phyloP scores from a whole-genome alignment of 2,113 vertebrate species.

The human region DNA sequence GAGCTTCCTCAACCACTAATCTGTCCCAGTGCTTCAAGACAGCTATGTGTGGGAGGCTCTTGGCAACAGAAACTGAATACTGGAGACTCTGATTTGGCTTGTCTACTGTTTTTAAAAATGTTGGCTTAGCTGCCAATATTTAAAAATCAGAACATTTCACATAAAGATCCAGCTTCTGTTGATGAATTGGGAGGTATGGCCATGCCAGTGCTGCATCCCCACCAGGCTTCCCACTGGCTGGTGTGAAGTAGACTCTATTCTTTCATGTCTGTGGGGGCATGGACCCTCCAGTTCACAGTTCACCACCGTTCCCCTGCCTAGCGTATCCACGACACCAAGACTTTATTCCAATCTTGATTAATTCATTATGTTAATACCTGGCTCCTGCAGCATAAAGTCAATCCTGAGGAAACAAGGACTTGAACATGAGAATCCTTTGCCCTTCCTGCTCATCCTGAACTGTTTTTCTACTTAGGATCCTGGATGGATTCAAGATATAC shows the following conservation, averaged over 20 bases:
- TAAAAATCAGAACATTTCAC: background rate
- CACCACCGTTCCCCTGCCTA: background rate
- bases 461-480: background rate
- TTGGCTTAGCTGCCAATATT: slow-evolving; percentile 2
- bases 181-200: background rate
- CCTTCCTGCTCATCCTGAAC: background rate
- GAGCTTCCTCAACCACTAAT: background rate
- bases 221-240: background rate
- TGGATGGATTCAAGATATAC: background rate
- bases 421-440: background rate
- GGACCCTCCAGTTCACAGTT: background rate
- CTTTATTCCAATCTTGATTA: background rate
- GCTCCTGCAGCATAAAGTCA: background rate
- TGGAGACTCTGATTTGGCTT: background rate
- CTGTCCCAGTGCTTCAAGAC: background rate
- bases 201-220: background rate
- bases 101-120: background rate
- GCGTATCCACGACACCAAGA: background rate
- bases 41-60: background rate
- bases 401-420: background rate
- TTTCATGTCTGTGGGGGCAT: background rate
- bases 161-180: background rate
- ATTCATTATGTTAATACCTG: background rate
- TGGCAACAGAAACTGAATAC: background rate
- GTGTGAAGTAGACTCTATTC: background rate